These are phyloP conservation scores for Cassiopea xamachana DNA, from an alignment of 30 jellyfish, hydroid and myxozoan genomes.

Conservation along the genomic window DNA sequence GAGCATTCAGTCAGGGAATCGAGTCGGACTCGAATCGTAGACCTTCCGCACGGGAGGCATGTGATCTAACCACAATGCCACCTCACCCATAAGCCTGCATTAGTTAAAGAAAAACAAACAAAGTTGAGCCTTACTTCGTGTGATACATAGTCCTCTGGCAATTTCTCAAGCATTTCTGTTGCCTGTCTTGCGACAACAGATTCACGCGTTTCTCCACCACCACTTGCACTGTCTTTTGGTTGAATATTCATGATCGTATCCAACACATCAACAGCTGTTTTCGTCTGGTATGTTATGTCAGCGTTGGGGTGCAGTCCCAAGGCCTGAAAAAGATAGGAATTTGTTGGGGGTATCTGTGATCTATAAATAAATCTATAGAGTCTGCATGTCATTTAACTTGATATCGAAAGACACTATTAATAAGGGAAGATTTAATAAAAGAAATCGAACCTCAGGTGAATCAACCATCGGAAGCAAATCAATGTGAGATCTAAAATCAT, in stretches of 20 bases:
- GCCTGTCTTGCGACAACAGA: constrained; percentile 81
- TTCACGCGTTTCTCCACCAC: constrained; percentile 88
- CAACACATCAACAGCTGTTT: constrained; percentile 79
- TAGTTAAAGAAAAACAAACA: too few species aligned
- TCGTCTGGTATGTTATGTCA: constrained; percentile 87
- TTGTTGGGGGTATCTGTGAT: too few species aligned
- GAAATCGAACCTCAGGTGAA: constrained; percentile 78
- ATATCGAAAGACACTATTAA: neutral
- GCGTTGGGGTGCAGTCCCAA: constrained; percentile 93
- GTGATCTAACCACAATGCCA: too few species aligned
- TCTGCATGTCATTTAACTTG: neutral
- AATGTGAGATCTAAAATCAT: constrained; percentile 67
- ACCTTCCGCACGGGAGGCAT: too few species aligned
- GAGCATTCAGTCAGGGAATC: too few species aligned
- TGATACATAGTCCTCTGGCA: constrained; percentile 74
- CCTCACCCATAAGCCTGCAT: too few species aligned
- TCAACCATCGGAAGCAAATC: constrained; percentile 84
- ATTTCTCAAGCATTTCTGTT: constrained; percentile 83
- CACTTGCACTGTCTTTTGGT: constrained; percentile 82
- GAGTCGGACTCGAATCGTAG: too few species aligned
- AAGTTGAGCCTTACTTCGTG: constrained; percentile 70
- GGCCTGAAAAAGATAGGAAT: constrained; percentile 42
- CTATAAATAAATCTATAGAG: too few species aligned
- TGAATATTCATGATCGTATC: constrained; percentile 80
- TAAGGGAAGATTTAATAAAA: neutral